Evolutionary conservation across 2,888 invertebrate genomes (phyloP), one percentile per base, ranked within the genome.

Genomic region (Spilarctia lutea): DNA sequence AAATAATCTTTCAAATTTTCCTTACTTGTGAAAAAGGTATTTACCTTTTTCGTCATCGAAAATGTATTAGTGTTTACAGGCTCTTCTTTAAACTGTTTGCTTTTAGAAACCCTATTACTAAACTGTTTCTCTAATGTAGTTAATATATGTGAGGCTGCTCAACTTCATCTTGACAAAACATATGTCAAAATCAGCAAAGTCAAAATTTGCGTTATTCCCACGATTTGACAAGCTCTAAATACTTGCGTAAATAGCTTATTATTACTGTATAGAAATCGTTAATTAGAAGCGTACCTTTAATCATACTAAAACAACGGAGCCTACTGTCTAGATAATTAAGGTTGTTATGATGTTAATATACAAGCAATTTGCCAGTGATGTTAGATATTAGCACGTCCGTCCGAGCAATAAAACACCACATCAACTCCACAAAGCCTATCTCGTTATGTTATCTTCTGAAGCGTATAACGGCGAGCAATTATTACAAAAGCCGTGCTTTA

Each of bases 371-470:
- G 18, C 63, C 18, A 2, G 63, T 27, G 63, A 18, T 63, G 30
- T 30, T 18, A 63, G 30, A 6, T 63, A 30, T 63, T 30, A 63
- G 18, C 30, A 35, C 39, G 69, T 60, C 18, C 56, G 56, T 70
- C 27, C 56, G 24, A 70, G 69, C 39, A 70, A 70, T 39, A 27
- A 39, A 70, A 27, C 56, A 70, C 39, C n/a, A 13, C 35, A 70
- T 60, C 35, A 39, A 70, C 56, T 52, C 39, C 27, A 69, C 63
- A 63, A 63, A 63, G 63, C 63, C 30, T 63, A 63, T 63, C 63
- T 63, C 27, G 63, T 63, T 30, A 70, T n/a, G 60, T 70, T 70
- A 60, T 27, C n/a, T 60, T n/a, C 69, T 70, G 35, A 35, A 56
- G 56, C 69, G 56, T 70, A 27, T 60, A 56, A 60, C 35, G 10